Base-by-base conservation (phyloP, 2,113 vertebrate species). In the Lepus europaeus region DNA sequence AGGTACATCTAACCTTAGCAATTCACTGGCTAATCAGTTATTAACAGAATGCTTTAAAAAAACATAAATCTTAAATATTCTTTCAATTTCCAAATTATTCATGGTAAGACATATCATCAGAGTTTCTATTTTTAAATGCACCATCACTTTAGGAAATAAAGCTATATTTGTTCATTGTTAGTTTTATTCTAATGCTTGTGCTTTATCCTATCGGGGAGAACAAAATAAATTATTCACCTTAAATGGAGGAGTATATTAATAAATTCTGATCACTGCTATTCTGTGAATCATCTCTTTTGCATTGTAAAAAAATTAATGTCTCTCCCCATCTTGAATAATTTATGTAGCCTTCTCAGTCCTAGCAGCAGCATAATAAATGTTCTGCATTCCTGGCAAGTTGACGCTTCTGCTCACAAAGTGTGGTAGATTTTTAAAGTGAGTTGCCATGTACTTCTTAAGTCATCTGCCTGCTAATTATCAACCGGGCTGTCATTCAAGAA, bases 171-270 rank as follows among this genome's bases (percentile, higher is more conserved):
- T 53, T 85, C 86, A 74, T 13, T 84, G 23, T 76, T 69, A 83
- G n/a, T 64, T 96, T 96, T 89, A 73, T 88, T 86, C 59, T 81
- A 72, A 69, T 85, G 68, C 9, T 23, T 78, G 31, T 89, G 51
- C 17, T 96, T 94, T 78, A 94, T 94, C 73, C 51, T 91, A 87
- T 45, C 0, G 36, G 45, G 33, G 27, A 94, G 29, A 6, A 87
- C 78, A 25, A 91, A 93, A 93, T 94, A 96, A 90, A 95, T 96
- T 93, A 95, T 96, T 96, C 70, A 95, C 56, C 84, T 91, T 81
- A 96, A 95, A 89, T 61, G 84, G 29, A 96, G 76, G 88, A 90
- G 84, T 93, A 84, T 31, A 94, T 94, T 93, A 94, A 96, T 94
- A 94, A 89, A 89, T 94, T 96, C 49, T 84, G 45, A 96, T 96